Evolutionary conservation across 1,140 invertebrate species (phyloP), one percentile per base, ranked within the genome.

Genomic region (Aporrectodea caliginosa): DNA sequence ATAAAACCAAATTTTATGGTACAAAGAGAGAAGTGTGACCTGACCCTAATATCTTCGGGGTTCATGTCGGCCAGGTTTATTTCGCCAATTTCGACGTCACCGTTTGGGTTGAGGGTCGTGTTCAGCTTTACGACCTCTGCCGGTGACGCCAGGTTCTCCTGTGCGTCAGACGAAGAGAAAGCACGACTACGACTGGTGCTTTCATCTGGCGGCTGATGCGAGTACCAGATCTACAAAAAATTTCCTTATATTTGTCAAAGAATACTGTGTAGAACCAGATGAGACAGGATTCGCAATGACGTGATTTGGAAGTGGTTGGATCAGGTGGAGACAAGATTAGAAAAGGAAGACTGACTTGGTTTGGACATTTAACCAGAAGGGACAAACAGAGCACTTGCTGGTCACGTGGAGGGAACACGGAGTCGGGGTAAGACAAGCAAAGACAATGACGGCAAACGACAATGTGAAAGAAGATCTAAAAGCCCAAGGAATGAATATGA

Each of bases 31-130:
- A n/a, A n/a, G n/a, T n/a, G n/a, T n/a, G 58, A 68, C 6, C 33
- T 84, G 87, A 92, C 92, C 84, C 94, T 89, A 82, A 96, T 96
- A 87, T 96, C 95, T 86, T 96, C 94, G 0, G 94, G 93, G 84
- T 93, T 93, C 93, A 95, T 94, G 85, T 95, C 93, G 43, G 92
- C 91, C 80, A 95, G 89, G 83, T 93, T 95, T 72, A 96, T 92
- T 86, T 96, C 93, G 29, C 92, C 92, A 75, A 93, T 92, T 85
- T 96, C 94, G 34, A 93, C 92, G 81, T 95, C 94, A 82, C 93
- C 93, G 81, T 92, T 92, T 82, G 92, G 91, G 79, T 92, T 91
- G 30, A 94, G 92, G n/a, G n/a, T n/a, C n/a, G n/a, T n/a, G 78
- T 90, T 86, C 27, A 91, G 84, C 83, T 90, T 91, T 85, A 89